Conservation (phyloP, 2,113 vertebrate genomes). For the Phyllopteryx taeniolatus region DNA sequence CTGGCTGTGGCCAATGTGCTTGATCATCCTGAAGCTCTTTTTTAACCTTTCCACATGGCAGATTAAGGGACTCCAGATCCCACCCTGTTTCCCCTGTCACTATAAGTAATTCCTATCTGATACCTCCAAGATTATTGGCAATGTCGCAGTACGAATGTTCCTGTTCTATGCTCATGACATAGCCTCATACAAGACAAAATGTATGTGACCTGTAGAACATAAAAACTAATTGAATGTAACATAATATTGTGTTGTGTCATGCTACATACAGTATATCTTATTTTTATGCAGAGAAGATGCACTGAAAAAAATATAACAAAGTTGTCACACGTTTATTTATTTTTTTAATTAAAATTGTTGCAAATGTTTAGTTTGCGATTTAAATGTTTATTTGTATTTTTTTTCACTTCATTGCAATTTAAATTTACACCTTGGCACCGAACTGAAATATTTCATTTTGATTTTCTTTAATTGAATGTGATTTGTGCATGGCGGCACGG, state of each 20-base stretch:
- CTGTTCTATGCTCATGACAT: neutral
- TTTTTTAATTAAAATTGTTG: too few relatives aligned
- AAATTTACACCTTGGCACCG: too few relatives aligned
- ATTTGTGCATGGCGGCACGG: too few relatives aligned
- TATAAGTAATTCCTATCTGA: slow-evolving; percentile 42
- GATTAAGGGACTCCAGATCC: slow-evolving; percentile 64
- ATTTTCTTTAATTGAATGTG: too few relatives aligned
- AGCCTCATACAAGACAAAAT: neutral
- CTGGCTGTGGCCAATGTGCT: slow-evolving; percentile 52
- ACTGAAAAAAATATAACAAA: too few relatives aligned
- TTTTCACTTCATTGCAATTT: too few relatives aligned
- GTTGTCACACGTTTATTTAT: too few relatives aligned
- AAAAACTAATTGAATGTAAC: neutral
- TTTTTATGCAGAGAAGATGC: too few relatives aligned
- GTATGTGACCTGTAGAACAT: neutral
- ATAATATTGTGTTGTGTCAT: neutral
- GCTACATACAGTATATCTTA: too few relatives aligned
- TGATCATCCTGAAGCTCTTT: slow-evolving; percentile 43
- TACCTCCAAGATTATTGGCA: slow-evolving; percentile 27
- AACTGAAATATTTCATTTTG: too few relatives aligned
- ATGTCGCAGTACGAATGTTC: slow-evolving; percentile 38
- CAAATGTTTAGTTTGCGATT: too few relatives aligned
- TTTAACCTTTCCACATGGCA: slow-evolving; percentile 53
- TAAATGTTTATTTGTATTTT: too few relatives aligned
- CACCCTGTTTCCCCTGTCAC: slow-evolving; percentile 42